Conservation (phyloP, 1,140 invertebrate genomes). For the Camponotus pennsylvanicus region DNA sequence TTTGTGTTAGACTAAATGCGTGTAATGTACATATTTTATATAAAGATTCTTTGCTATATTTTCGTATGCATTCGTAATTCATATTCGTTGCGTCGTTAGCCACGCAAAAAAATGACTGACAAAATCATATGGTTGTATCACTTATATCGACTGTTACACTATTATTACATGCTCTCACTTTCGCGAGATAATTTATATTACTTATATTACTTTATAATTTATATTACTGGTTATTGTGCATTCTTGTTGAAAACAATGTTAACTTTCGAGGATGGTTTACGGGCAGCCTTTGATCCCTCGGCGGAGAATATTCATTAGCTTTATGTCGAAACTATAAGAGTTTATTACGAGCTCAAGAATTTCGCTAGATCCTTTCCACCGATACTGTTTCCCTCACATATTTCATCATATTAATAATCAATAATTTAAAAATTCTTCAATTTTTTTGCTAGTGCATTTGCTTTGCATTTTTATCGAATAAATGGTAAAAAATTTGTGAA, state of each 20-base stretch:
- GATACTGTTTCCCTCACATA: not conserved
- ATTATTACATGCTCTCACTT: slow-evolving; percentile 30
- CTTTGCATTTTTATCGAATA: not conserved
- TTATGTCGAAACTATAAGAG: slow-evolving; percentile 34
- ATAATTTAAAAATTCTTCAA: slow-evolving; percentile 26
- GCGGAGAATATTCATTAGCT: slow-evolving; percentile 35
- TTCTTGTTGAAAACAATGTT: slow-evolving; percentile 37
- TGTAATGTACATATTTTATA: not conserved
- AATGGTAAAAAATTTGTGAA: not conserved
- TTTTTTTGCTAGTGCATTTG: not conserved
- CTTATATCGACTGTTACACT: slow-evolving; percentile 3
- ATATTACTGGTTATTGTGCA: slow-evolving; percentile 40
- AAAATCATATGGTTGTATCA: slow-evolving; percentile 11
- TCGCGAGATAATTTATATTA: slow-evolving; percentile 47
- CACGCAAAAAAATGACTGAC: not conserved
- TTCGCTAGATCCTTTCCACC: not conserved
- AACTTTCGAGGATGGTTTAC: slow-evolving; percentile 40
- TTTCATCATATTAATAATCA: slow-evolving; percentile 21
- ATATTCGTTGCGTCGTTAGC: not conserved
- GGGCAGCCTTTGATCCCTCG: slow-evolving; percentile 28
- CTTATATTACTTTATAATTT: slow-evolving; percentile 15
- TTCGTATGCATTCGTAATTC: not conserved
- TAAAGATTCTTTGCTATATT: not conserved
- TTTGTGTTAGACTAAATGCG: not conserved
- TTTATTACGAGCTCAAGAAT: slow-evolving; percentile 31